Base-by-base conservation (phyloP, 2,797 vertebrate genomes). In the Rhinella marina region DNA sequence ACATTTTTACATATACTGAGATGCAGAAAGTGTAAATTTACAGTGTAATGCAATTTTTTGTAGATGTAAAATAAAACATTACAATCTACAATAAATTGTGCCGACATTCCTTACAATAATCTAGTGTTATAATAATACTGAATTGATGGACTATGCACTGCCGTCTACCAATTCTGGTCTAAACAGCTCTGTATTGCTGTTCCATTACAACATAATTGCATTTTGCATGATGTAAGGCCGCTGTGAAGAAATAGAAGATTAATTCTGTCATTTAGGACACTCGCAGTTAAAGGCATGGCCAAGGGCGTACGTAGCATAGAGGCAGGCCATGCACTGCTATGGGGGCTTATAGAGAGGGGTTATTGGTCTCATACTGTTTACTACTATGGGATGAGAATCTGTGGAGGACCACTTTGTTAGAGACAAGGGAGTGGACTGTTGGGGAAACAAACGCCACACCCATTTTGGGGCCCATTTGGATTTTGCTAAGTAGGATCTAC, bases 191-290 rank as follows among this genome's bases (percentile, higher is more conserved):
- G 32, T 70, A 70, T 32, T 17, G 14, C 27, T 17, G 17, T 27
- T 70, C 27, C 66, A 70, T 70, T 70, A 70, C 16, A 70, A 70
- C 16, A 70, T 70, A 70, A 70, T 70, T 70, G 66, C 66, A 70
- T 70, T 29, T 23, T 70, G 27, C 27, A 70, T 70, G 66, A 70
- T 70, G 66, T 23, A 70, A 70, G 66, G 17, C 66, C 27, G 6
- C 27, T 29, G 32, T 70, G 27, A 70, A 17, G 66, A 70, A 8
- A 17, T 17, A 29, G 27, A 32, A 29, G 66, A 70, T 32, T 70
- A 29, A 29, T 70, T 70, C 66, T 70, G 66, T 70, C 32, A 70
- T 29, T 70, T 16, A 70, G 66, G 66, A 29, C 66, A 70, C 66
- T 32, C 25, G 8, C 27, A 32, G 27, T 13, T 27, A 29, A 27